Conservation (phyloP, 2,113 vertebrate genomes). For the Gadus macrocephalus region DNA sequence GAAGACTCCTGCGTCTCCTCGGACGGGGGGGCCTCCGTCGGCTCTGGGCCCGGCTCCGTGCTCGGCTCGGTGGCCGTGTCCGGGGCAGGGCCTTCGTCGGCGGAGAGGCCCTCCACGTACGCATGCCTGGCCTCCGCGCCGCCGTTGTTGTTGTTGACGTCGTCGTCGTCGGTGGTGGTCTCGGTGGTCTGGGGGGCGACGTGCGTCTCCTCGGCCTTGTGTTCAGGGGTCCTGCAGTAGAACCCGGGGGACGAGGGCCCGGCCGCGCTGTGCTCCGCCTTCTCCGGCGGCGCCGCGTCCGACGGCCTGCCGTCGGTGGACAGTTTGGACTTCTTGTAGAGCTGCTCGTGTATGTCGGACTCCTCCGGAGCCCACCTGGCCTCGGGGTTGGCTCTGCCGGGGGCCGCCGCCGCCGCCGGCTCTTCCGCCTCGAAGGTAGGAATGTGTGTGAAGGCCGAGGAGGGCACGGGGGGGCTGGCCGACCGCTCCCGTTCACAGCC, state of each 20-base stretch:
- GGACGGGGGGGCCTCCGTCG: constrained; percentile 67
- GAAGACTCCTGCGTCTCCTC: constrained; percentile 71
- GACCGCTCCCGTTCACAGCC: constrained; percentile 27
- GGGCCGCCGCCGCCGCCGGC: constrained; percentile 16
- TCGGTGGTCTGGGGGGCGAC: constrained; percentile 33
- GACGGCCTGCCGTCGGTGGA: constrained; percentile 57
- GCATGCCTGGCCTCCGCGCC: too few relatives aligned
- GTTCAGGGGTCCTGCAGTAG: constrained; percentile 35
- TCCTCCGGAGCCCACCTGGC: constrained; percentile 43
- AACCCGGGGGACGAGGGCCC: constrained; percentile 2
- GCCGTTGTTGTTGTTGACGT: too few relatives aligned
- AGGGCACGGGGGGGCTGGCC: constrained; percentile 46
- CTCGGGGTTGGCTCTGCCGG: constrained; percentile 22
- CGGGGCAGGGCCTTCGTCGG: constrained; percentile 20
- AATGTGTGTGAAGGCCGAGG: constrained; percentile 37
- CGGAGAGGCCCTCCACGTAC: constrained; percentile 47
- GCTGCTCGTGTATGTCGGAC: constrained; percentile 41
- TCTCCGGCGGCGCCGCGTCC: constrained; percentile 57
- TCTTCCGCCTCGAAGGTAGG: constrained; percentile 42
- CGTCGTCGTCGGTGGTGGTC: constrained; percentile 24
- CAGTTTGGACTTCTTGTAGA: constrained; percentile 55
- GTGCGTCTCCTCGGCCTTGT: constrained; percentile 40
- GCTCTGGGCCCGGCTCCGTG: constrained; percentile 43
- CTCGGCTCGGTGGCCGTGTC: constrained; percentile 37
- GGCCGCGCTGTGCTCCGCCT: constrained; percentile 29